These are phyloP conservation scores for Elysia crispata DNA, from an alignment of 2,888 invertebrate genomes.

Conservation along the genomic window DNA sequence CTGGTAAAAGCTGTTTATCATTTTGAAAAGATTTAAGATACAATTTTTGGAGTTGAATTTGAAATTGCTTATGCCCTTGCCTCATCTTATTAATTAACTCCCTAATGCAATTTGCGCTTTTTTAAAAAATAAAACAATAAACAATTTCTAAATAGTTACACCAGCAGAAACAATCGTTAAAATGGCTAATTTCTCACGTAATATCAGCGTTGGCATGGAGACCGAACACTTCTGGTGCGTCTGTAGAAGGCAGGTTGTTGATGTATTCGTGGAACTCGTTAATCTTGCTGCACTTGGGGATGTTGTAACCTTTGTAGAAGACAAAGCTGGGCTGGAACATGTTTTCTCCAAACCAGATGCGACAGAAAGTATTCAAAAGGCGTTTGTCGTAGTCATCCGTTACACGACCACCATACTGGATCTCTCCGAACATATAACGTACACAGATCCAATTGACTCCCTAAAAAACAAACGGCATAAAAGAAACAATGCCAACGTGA, in stretches of 20 bases:
- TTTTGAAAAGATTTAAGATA: no score
- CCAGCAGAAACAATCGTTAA: no score
- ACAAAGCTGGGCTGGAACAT: conserved; percentile 75
- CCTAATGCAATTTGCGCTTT: no score
- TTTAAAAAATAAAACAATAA: no score
- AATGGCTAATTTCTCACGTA: conserved; percentile 72
- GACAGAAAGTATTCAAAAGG: conserved; percentile 77
- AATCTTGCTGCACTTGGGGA: conserved; percentile 75
- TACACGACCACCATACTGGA: conserved; percentile 78
- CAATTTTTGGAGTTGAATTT: no score
- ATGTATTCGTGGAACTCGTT: conserved; percentile 75
- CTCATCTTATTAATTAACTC: no score
- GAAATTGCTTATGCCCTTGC: no score
- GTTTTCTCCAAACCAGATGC: conserved; percentile 77
- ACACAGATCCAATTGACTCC: conserved; percentile 77
- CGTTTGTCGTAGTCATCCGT: conserved; percentile 78
- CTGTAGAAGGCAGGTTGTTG: conserved; percentile 70
- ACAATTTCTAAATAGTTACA: no score
- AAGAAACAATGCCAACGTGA: neutral
- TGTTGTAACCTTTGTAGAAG: conserved; percentile 77
- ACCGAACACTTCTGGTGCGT: conserved; percentile 78
- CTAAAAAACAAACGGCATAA: conserved; percentile 58
- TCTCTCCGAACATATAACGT: conserved; percentile 79
- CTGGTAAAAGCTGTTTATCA: no score
- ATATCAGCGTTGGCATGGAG: conserved; percentile 78